phyloP scores from a whole-genome alignment of 2,113 vertebrate species.

The Lonchura striata region DNA sequence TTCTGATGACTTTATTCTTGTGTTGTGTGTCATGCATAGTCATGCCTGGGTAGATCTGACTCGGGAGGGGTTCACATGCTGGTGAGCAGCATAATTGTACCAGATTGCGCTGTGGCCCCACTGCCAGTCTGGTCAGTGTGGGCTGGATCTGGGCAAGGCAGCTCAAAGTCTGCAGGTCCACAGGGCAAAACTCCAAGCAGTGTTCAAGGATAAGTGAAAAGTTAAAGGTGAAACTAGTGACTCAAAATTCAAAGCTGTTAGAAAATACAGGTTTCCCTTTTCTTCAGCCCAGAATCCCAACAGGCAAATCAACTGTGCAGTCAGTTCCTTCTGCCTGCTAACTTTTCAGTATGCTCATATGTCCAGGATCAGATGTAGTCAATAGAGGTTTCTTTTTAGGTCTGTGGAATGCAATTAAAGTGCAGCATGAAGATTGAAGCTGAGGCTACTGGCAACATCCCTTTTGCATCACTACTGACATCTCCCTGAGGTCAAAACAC shows the following conservation, averaged over 20 bases:
- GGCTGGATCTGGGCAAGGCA: background rate
- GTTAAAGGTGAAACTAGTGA: background rate
- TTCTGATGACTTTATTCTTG: background rate
- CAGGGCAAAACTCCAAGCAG: background rate
- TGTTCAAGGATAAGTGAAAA: background rate
- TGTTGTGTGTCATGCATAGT: background rate
- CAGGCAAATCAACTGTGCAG: background rate
- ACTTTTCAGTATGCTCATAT: background rate
- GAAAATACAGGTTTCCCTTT: background rate
- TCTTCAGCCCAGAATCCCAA: background rate
- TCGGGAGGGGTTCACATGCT: background rate
- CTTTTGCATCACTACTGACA: background rate
- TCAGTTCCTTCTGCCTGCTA: background rate
- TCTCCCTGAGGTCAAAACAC: background rate
- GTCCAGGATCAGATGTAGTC: background rate
- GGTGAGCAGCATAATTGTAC: background rate
- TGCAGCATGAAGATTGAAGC: background rate
- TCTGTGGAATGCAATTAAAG: background rate
- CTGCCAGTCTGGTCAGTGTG: background rate
- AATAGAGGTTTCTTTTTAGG: background rate
- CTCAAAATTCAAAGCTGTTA: background rate
- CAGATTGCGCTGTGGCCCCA: background rate
- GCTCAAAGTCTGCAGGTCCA: background rate
- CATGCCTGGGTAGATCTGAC: background rate
- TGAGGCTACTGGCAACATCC: background rate